These are phyloP conservation scores for Indicator maculatus DNA, from an alignment of 2,113 vertebrate species.

Conservation along the genomic window DNA sequence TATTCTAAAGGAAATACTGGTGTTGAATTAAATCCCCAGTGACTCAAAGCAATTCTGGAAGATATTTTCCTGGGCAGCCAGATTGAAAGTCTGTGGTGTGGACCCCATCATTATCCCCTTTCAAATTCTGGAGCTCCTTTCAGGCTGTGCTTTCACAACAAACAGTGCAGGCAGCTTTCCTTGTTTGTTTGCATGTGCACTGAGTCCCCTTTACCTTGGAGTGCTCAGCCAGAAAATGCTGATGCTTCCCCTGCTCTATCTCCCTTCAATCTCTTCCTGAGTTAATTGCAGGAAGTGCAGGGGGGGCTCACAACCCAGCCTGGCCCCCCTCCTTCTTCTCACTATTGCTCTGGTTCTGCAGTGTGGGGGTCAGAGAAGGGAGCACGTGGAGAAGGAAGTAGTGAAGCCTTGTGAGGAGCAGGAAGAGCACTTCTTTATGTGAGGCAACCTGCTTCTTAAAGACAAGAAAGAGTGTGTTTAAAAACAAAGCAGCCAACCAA, in stretches of 20 bases:
- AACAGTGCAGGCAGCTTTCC: neutral
- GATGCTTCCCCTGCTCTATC: conserved; percentile 17
- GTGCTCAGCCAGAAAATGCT: neutral
- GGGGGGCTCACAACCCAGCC: neutral
- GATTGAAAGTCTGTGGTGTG: neutral
- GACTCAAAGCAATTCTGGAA: neutral
- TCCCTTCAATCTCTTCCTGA: neutral
- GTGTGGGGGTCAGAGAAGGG: neutral
- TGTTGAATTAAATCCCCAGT: neutral
- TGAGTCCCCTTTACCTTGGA: neutral
- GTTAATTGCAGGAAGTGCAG: conserved; percentile 39
- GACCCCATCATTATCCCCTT: neutral
- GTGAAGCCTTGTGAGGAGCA: neutral
- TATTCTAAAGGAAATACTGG: neutral
- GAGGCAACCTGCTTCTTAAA: neutral
- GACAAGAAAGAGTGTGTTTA: neutral
- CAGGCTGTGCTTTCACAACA: neutral
- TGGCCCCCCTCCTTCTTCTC: neutral
- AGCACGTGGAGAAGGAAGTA: neutral
- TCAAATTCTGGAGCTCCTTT: neutral
- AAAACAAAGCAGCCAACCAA: neutral
- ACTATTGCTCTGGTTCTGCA: neutral
- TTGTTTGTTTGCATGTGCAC: neutral
- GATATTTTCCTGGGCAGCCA: neutral
- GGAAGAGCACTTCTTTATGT: neutral